These are phyloP conservation scores for Nansenia antarctica DNA, from an alignment of 2,113 vertebrate species.

Conservation along the genomic window DNA sequence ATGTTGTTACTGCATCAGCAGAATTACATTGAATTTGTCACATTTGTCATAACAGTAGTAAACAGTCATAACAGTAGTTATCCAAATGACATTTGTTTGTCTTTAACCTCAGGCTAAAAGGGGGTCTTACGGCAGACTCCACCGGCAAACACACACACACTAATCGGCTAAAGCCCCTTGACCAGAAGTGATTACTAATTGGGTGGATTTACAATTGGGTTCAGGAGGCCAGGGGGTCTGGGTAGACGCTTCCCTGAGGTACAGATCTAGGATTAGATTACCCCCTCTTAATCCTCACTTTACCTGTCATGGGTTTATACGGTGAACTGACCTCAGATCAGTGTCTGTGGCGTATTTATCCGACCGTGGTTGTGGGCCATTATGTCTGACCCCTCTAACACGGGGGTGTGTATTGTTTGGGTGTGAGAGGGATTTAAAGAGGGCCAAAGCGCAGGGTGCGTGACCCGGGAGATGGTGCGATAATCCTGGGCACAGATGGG, in stretches of 20 bases:
- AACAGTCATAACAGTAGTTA: too few species aligned
- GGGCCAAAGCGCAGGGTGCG: neutral
- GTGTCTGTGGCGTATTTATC: neutral
- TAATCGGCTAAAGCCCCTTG: conserved; percentile 41
- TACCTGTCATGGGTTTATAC: neutral
- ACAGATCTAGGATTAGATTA: neutral
- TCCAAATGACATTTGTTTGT: too few species aligned
- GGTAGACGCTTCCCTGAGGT: neutral
- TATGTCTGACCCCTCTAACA: too few species aligned
- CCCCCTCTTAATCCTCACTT: neutral
- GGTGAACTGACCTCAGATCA: neutral
- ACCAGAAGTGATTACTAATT: conserved; percentile 48
- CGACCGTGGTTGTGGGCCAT: neutral
- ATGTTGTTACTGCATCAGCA: too few species aligned
- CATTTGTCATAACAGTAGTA: too few species aligned
- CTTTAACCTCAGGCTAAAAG: too few species aligned
- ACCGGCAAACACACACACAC: conserved; percentile 5
- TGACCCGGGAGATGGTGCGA: neutral
- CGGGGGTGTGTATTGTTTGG: neutral
- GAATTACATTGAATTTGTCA: too few species aligned
- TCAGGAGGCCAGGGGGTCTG: neutral
- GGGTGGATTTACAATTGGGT: conserved; percentile 31
- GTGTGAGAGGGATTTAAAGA: neutral
- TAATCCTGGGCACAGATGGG: neutral
- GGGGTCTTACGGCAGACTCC: too few species aligned